phyloP scores from a whole-genome alignment of 2,888 invertebrate species.

The Nebria salina region DNA sequence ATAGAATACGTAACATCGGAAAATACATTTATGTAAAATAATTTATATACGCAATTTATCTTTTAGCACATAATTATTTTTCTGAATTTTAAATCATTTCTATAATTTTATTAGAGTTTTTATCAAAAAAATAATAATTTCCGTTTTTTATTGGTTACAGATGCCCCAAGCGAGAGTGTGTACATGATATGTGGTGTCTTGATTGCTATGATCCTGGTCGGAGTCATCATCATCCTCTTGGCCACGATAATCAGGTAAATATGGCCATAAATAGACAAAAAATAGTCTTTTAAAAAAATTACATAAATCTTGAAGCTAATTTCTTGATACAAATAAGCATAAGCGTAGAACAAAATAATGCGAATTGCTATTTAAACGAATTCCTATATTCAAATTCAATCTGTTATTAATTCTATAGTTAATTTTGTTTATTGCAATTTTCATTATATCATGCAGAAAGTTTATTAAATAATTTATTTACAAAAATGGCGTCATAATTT shows the following conservation, averaged over 20 bases:
- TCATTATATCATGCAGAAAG: too few species aligned
- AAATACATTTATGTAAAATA: background rate
- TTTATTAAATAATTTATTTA: too few species aligned
- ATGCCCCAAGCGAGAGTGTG: conserved; percentile 83
- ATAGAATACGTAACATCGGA: background rate
- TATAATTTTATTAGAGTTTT: background rate
- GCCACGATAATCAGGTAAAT: conserved; percentile 83
- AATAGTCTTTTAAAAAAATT: too few species aligned
- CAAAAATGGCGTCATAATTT: too few species aligned
- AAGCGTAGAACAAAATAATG: too few species aligned
- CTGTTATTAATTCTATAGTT: too few species aligned
- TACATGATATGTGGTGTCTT: conserved; percentile 87
- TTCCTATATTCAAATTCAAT: too few species aligned
- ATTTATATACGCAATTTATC: background rate
- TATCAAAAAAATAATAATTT: background rate
- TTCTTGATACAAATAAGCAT: too few species aligned
- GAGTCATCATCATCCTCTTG: conserved; percentile 80
- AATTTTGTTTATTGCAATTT: too few species aligned
- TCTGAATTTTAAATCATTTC: background rate
- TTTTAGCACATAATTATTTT: background rate
- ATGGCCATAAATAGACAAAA: background rate
- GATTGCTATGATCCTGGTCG: conserved; percentile 84
- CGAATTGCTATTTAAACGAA: too few species aligned
- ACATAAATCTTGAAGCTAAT: too few species aligned
- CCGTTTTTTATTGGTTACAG: conserved; percentile 68